Conservation (phyloP, 2,797 vertebrate genomes). For the Diplodus puntazzo region DNA sequence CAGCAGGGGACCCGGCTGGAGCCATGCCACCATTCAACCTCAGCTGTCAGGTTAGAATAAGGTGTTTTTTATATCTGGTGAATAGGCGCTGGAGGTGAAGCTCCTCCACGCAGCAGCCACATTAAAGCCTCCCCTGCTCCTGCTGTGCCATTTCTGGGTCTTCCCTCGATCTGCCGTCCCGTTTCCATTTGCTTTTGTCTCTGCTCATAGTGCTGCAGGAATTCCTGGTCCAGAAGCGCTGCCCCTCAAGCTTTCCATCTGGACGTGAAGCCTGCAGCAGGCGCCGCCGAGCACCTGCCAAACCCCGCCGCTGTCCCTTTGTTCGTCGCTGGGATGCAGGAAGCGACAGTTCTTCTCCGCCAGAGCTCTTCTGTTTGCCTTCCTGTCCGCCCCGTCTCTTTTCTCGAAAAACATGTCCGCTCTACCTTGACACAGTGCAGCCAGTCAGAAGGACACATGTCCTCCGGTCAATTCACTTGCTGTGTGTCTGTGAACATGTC, state of each 20-base stretch:
- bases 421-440: slow-evolving; percentile 39
- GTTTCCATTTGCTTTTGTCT: slow-evolving; percentile 62
- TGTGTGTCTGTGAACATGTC: background rate
- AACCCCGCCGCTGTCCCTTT: slow-evolving; percentile 13
- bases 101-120: slow-evolving; percentile 59
- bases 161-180: slow-evolving; percentile 54
- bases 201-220: slow-evolving; percentile 57
- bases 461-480: background rate
- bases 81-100: slow-evolving; percentile 66
- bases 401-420: slow-evolving; percentile 17
- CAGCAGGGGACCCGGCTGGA: slow-evolving; percentile 77
- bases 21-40: slow-evolving; percentile 81
- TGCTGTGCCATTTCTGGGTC: slow-evolving; percentile 53
- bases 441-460: slow-evolving; percentile 22
- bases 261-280: slow-evolving; percentile 52
- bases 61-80: slow-evolving; percentile 76
- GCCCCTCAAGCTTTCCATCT: slow-evolving; percentile 73
- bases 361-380: slow-evolving; percentile 17
- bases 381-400: slow-evolving; percentile 8
- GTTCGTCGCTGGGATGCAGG: slow-evolving; percentile 41
- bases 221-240: slow-evolving; percentile 60
- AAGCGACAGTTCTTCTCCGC: slow-evolving; percentile 28
- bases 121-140: slow-evolving; percentile 61
- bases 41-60: slow-evolving; percentile 85
- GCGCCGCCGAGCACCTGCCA: slow-evolving; percentile 41